Percentiles rank a stretch among this genome's conserved stretches.
Conservation (phyloP, 2,113 vertebrate species). For the Steatornis caripensis region DNA sequence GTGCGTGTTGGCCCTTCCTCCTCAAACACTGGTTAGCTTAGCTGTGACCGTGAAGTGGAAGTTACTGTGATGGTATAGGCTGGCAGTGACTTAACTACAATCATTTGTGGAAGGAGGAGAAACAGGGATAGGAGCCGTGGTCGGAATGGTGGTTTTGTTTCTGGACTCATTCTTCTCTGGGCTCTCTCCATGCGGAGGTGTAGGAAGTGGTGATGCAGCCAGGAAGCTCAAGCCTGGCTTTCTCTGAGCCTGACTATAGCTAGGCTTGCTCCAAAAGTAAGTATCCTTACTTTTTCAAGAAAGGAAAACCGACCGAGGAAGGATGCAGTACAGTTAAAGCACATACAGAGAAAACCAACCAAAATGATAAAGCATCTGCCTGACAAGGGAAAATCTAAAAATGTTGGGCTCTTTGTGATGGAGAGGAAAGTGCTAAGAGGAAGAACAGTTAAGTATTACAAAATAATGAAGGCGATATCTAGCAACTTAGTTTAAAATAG, state of each 20-base stretch:
- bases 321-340: neutral
- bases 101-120: neutral
- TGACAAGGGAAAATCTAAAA: neutral
- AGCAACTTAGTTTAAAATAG: neutral
- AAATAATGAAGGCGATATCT: neutral
- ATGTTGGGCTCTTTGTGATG: neutral
- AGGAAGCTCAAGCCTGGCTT: neutral
- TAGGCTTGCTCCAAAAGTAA: neutral
- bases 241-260: neutral
- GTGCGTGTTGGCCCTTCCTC: neutral
- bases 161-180: neutral
- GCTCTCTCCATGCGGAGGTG: neutral
- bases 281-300: neutral
- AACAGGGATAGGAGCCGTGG: neutral
- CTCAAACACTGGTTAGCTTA: neutral
- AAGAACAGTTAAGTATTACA: neutral
- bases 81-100: neutral
- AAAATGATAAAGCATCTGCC: neutral
- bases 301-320: neutral
- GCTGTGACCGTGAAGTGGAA: neutral
- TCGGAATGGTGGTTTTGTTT: neutral
- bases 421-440: neutral
- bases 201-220: neutral
- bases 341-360: neutral
- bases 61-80: neutral